These are phyloP conservation scores for Drosophila barbarae DNA, from an alignment of 2,888 invertebrate genomes.

Conservation along the genomic window DNA sequence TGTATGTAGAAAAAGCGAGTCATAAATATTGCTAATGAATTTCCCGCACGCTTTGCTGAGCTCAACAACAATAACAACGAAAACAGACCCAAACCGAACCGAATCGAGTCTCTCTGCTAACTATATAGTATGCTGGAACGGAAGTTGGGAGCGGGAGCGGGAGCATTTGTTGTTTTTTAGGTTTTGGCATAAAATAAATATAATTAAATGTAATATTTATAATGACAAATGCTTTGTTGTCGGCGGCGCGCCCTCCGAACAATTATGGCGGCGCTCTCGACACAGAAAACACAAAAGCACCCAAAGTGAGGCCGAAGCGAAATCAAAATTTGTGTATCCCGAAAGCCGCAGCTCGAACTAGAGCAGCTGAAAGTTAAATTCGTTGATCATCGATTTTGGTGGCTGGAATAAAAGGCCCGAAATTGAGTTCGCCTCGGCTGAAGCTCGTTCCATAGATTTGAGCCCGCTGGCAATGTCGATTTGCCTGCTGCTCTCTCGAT, in stretches of 20 bases:
- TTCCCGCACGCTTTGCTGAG: slow-evolving; percentile 74
- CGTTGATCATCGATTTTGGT: slow-evolving; percentile 40
- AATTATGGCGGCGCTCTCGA: slow-evolving; percentile 24
- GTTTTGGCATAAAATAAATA: slow-evolving; percentile 54
- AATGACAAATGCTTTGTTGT: slow-evolving; percentile 67
- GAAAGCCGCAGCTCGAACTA: slow-evolving; percentile 12
- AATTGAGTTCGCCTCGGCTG: slow-evolving; percentile 9
- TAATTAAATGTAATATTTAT: slow-evolving; percentile 74
- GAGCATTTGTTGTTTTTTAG: slow-evolving; percentile 49
- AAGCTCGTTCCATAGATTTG: neutral
- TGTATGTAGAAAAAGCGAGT: slow-evolving; percentile 42
- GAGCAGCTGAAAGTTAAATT: slow-evolving; percentile 25
- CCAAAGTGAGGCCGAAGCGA: slow-evolving; percentile 12
- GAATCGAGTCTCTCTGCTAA: slow-evolving; percentile 35
- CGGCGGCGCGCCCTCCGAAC: slow-evolving; percentile 27
- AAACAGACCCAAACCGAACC: slow-evolving; percentile 16
- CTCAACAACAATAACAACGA: slow-evolving; percentile 33
- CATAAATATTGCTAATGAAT: slow-evolving; percentile 76
- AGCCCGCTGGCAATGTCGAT: slow-evolving; percentile 41
- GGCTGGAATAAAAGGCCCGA: slow-evolving; percentile 16
- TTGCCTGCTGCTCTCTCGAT: slow-evolving; percentile 37
- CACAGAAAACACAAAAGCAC: slow-evolving; percentile 6
- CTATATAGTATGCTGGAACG: slow-evolving; percentile 49
- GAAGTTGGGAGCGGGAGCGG: slow-evolving; percentile 62
- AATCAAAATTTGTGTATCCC: slow-evolving; percentile 39